Percentiles rank a stretch among this genome's conserved stretches.
phyloP scores from a whole-genome alignment of 2,113 vertebrate species.

The Ardeotis arabs region DNA sequence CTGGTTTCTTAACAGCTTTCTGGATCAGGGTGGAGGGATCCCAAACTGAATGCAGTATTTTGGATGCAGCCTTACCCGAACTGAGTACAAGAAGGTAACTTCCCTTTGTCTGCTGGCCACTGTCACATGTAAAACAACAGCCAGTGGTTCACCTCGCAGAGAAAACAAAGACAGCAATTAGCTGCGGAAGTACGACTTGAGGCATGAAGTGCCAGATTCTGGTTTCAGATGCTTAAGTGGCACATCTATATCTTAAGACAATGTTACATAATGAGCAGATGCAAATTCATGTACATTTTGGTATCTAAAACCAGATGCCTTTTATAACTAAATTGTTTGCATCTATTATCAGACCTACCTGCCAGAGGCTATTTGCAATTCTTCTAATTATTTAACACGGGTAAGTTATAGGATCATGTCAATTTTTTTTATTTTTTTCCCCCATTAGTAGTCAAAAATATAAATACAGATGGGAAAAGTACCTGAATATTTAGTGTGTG shows the following conservation, averaged over 20 bases:
- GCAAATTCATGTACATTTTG: neutral
- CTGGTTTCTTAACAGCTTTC: neutral
- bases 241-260: neutral
- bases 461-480: neutral
- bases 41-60: neutral
- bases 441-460: neutral
- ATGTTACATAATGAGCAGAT: neutral
- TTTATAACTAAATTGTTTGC: neutral
- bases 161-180: neutral
- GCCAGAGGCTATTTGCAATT: neutral
- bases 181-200: neutral
- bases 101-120: neutral
- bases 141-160: neutral
- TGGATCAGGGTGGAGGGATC: fast-evolving
- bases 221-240: neutral
- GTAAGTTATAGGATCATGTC: neutral
- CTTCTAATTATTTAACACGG: neutral
- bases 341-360: neutral
- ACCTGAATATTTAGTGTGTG: neutral
- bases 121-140: neutral
- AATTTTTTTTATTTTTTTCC: neutral
- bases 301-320: neutral
- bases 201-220: neutral
- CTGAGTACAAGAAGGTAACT: neutral
- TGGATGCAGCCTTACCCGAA: fast-evolving